Base-by-base conservation (phyloP, 2,888 invertebrate species). In the Philopedon plagiatum region DNA sequence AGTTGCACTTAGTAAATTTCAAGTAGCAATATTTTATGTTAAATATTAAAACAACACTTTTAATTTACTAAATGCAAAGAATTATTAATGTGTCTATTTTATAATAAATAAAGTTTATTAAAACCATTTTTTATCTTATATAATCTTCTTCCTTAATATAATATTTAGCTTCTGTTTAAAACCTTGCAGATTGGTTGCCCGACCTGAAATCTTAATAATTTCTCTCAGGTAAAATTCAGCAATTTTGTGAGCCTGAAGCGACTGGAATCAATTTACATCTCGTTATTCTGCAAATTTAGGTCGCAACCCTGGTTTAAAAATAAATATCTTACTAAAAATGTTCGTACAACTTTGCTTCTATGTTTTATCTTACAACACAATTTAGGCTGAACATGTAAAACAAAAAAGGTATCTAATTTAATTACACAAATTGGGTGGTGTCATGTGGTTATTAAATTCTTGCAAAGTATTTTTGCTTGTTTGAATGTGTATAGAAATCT, bases 231-330 rank as follows among this genome's bases (percentile, higher is more conserved):
- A 83, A 84, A 84, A 84, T 85, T 85, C 83, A 60, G 83, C 83
- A 84, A 84, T 84, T 83, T 82, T 81, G 80, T 58, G 78, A 78
- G 81, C 81, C 82, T 78, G 81, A 80, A 82, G 81, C 83, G 80
- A 79, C 81, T 81, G 81, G 83, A 84, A 84, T 84, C 83, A 85
- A 85, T 85, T 85, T 85, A 83, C 85, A 85, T 84, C 83, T 84
- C 84, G 84, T 84, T 85, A 85, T 83, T 82, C 80, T 78, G 58
- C 60, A 69, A 73, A 69, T 64, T 73, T 73, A 56, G 29, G 64
- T 58, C 13, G 46, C 58, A 68, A 54, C 49, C 66, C 60, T 26
- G 49, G 60, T 63, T 62, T 51, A 26, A 39, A 21, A 71, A 66
- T 29, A 39, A 57, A 68, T 69, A 73, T 63, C 63, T 73, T 60